phyloP scores from a whole-genome alignment of 2,888 invertebrate genomes.

The Leucophenga montana region DNA sequence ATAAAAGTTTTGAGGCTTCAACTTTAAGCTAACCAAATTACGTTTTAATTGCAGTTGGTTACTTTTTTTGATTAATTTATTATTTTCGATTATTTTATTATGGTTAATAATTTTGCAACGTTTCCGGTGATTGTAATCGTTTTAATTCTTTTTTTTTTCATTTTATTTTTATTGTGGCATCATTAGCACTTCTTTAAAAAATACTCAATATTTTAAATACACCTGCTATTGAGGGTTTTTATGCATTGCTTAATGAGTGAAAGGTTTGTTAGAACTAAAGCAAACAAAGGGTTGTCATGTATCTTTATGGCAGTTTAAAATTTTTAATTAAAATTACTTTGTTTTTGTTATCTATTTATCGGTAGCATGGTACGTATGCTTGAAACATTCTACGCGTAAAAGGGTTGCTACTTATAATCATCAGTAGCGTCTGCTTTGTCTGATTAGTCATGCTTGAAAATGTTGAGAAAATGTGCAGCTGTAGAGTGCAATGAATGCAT shows the following conservation, averaged over 20 bases:
- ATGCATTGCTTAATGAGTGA: slow-evolving; percentile 36
- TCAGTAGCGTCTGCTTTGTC: neutral
- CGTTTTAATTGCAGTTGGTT: slow-evolving; percentile 53
- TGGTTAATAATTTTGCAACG: neutral
- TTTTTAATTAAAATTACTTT: slow-evolving; percentile 48
- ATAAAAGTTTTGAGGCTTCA: slow-evolving; percentile 30
- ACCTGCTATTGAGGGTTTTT: slow-evolving; percentile 39
- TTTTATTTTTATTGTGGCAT: slow-evolving; percentile 8
- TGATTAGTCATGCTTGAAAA: slow-evolving; percentile 14
- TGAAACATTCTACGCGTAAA: slow-evolving; percentile 7
- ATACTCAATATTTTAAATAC: slow-evolving; percentile 34
- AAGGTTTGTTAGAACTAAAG: slow-evolving; percentile 52
- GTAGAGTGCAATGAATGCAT: slow-evolving; percentile 29
- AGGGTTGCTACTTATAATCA: slow-evolving; percentile 43
- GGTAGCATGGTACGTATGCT: slow-evolving; percentile 12
- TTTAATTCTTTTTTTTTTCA: neutral
- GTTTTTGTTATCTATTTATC: slow-evolving; percentile 59
- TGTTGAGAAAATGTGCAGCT: neutral
- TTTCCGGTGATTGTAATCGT: neutral
- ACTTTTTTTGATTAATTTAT: slow-evolving; percentile 10
- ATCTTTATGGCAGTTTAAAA: neutral
- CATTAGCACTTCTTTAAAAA: slow-evolving; percentile 27
- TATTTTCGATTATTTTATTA: neutral
- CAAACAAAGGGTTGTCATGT: slow-evolving; percentile 39
- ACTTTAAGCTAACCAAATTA: slow-evolving; percentile 48